Conservation (phyloP, 2,888 invertebrate species). For the Parochlus steinenii region DNA sequence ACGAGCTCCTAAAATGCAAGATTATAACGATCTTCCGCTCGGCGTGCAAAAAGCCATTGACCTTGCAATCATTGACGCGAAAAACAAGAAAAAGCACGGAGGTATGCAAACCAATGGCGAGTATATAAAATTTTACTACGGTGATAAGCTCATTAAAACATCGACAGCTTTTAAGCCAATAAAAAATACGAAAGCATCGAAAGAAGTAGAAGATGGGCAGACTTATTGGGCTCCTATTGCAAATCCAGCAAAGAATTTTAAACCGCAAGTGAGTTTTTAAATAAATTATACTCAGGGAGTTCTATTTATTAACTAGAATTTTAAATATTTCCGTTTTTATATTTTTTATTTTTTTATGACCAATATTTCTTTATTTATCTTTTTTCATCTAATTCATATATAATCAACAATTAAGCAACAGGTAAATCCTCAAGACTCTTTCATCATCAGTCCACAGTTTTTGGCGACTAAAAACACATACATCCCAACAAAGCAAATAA, state of each 20-base stretch:
- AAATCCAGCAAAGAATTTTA: neutral
- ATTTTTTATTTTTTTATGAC: too few relatives aligned
- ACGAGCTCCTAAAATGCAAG: neutral
- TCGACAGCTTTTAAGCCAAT: neutral
- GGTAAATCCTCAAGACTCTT: neutral
- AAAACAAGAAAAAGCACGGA: too few relatives aligned
- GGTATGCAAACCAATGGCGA: conserved; percentile 3
- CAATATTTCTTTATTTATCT: too few relatives aligned
- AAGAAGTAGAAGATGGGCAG: too few relatives aligned
- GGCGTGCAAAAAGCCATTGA: conserved; percentile 5
- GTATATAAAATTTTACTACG: conserved; percentile 10
- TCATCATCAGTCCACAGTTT: neutral
- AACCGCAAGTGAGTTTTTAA: too few relatives aligned
- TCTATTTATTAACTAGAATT: too few relatives aligned
- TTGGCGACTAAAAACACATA: neutral
- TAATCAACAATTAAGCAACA: too few relatives aligned
- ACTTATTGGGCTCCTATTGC: too few relatives aligned
- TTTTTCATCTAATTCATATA: too few relatives aligned
- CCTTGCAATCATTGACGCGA: conserved; percentile 1
- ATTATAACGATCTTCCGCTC: neutral
- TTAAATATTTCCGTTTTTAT: too few relatives aligned
- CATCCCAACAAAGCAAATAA: too few relatives aligned
- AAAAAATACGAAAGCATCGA: neutral
- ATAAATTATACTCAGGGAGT: too few relatives aligned
- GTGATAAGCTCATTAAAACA: conserved; percentile 7